Conservation (phyloP, 2,888 invertebrate species). For the Melangyna quadrimaculata region DNA sequence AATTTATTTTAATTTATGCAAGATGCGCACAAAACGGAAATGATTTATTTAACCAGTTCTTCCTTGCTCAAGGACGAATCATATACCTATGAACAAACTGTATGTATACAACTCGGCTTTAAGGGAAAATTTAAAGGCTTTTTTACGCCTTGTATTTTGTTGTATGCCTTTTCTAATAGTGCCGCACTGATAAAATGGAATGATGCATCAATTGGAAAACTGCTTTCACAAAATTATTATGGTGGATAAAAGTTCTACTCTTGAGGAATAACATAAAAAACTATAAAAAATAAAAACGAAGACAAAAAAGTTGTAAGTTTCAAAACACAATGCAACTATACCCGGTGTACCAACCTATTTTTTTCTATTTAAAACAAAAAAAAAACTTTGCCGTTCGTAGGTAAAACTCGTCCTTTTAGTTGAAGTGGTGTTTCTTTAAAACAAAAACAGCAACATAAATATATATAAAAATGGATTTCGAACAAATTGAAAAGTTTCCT, state of each 20-base stretch:
- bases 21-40: constrained; percentile 51
- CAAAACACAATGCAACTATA: constrained; percentile 57
- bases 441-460: constrained; percentile 20
- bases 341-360: constrained; percentile 29
- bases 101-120: background rate
- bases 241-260: constrained; percentile 1
- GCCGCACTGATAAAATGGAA: constrained; percentile 43
- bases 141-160: background rate
- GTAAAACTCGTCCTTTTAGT: constrained; percentile 27
- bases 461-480: constrained; percentile 42
- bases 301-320: constrained; percentile 2
- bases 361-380: constrained; percentile 5
- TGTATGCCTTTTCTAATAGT: background rate
- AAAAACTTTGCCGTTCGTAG: constrained; percentile 54
- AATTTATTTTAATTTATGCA: constrained; percentile 67
- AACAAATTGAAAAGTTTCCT: constrained; percentile 70
- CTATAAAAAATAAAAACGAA: constrained; percentile 23
- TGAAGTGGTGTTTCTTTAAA: constrained; percentile 57
- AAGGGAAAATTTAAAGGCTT: constrained; percentile 31
- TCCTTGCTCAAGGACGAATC: constrained; percentile 25
- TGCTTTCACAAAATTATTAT: constrained; percentile 33
- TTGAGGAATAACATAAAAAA: background rate
- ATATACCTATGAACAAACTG: too few relatives aligned
- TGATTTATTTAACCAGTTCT: constrained; percentile 60
- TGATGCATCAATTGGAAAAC: constrained; percentile 57